Base-by-base conservation (phyloP, 2,888 invertebrate species). In the Galeruca laticollis region DNA sequence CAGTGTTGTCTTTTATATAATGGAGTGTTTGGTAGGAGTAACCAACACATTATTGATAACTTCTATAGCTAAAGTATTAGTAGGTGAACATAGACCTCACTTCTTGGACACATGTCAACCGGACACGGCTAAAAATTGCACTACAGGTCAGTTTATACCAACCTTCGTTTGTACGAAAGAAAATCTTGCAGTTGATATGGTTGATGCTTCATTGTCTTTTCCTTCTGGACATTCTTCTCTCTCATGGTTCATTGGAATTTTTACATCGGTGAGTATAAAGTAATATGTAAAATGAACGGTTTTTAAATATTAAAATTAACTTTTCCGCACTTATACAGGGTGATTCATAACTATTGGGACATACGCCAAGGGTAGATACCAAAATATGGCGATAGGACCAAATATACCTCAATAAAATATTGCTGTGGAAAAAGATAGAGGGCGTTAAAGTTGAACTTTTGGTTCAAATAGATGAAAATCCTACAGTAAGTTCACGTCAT, bases 161-260 rank as follows among this genome's bases (percentile, higher is more conserved):
- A 86, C 85, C 60, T 93, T 90, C 84, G 88, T 86, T 1, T 94
- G 94, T 82, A 92, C 90, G 0, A 91, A 90, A 49, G 87, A 86
- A 13, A 83, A 86, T 51, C 87, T 87, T 79, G 87, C 88, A 18
- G 79, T 84, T 80, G 86, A 88, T 60, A 85, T 91, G 66, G 87
- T 88, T 56, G 94, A 94, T 83, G 88, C 79, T 82, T 90, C 87
- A 79, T 91, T 87, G 87, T 94, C 89, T 80, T 91, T 94, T 82
- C 94, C 94, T 0, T 94, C 94, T 0, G 94, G 93, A 11, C 94
- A 94, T 83, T 88, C 94, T 0, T 90, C 93, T 0, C 83, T 92
- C 1, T 89, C 92, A 0, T 85, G 91, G 56, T 93, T 90, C 83
- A 88, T 90, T 49, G 90, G 91, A 9, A 82, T 92, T 35, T 94